phyloP scores from a whole-genome alignment of 1,140 invertebrate genomes.

The Coptotermes formosanus region DNA sequence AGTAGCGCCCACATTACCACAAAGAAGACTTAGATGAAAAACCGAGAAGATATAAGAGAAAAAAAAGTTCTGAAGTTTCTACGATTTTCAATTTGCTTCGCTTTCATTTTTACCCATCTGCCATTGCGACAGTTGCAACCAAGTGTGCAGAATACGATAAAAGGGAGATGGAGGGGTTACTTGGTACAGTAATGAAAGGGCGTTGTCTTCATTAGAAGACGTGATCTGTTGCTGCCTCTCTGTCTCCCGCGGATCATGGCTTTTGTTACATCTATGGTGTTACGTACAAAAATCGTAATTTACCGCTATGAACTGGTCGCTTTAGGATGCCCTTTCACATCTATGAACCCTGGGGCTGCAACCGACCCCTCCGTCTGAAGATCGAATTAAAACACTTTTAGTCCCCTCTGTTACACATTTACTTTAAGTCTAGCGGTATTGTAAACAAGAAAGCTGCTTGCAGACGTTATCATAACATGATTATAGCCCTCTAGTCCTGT shows the following conservation, averaged over 20 bases:
- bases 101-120: constrained; percentile 18
- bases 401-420: not conserved
- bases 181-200: not conserved
- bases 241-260: not conserved
- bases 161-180: not conserved
- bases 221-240: not conserved
- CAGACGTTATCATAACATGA: too few species aligned
- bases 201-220: not conserved
- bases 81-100: constrained; percentile 7
- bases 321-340: not conserved
- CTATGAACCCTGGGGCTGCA: not conserved
- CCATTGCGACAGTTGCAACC: constrained; percentile 1
- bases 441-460: too few species aligned
- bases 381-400: not conserved
- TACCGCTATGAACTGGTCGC: not conserved
- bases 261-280: not conserved
- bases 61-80: not conserved
- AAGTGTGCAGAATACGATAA: not conserved
- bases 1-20: not conserved
- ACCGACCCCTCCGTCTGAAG: not conserved
- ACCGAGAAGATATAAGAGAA: not conserved
- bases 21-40: not conserved
- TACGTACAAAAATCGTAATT: not conserved
- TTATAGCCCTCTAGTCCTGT: too few species aligned
- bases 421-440: not conserved